Conservation (phyloP, 2,888 invertebrate genomes). For the Linnaemya tessellans region DNA sequence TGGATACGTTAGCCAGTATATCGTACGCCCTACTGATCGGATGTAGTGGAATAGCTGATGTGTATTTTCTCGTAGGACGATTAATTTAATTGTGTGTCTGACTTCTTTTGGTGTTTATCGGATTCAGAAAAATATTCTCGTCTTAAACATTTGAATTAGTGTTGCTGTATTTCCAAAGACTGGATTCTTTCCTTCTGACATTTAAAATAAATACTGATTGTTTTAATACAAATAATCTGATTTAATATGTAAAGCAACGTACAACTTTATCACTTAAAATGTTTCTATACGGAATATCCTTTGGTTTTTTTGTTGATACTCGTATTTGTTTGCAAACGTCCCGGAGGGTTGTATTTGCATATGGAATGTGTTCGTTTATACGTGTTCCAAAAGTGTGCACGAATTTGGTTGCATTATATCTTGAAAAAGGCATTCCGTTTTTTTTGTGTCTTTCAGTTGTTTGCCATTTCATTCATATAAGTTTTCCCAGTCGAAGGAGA, state of each 20-base stretch:
- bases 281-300: neutral
- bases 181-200: no score
- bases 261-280: neutral
- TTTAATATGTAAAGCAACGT: no score
- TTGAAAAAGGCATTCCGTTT: constrained; percentile 62
- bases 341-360: neutral
- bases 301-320: neutral
- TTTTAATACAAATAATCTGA: no score
- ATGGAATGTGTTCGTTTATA: neutral
- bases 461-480: constrained; percentile 50
- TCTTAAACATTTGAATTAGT: no score
- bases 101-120: no score
- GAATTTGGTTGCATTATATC: constrained; percentile 53
- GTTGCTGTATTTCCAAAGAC: no score
- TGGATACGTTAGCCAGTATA: neutral
- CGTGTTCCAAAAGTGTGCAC: neutral
- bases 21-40: neutral
- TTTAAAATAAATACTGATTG: no score
- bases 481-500: neutral
- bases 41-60: no score
- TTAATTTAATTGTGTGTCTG: no score
- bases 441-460: constrained; percentile 44
- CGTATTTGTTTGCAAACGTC: constrained; percentile 12
- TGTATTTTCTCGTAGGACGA: no score
- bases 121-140: no score